Evolutionary conservation across 2,113 vertebrate species (phyloP), one percentile per base, ranked within the genome.

Genomic region (Dryoscopus gambensis): DNA sequence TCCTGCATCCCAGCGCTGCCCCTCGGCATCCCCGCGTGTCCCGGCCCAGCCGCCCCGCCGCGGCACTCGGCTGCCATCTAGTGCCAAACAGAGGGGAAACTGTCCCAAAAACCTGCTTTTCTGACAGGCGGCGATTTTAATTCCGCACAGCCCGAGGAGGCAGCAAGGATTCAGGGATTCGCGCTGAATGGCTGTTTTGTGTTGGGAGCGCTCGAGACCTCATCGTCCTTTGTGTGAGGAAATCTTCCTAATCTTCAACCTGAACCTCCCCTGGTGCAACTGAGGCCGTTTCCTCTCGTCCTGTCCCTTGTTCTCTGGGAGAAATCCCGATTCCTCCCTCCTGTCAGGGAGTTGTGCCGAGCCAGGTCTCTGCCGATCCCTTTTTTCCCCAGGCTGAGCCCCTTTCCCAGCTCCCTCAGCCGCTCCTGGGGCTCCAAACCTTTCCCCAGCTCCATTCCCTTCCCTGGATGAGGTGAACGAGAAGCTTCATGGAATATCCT

Each of bases 101-200:
- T 27, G 49, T 2, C 55, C 71, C 19, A n/a, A 82, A 69, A 76
- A 19, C n/a, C 63, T 2, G 12, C 21, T 83, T 83, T 90, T 40
- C 47, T 27, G 15, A 3, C 37, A 4, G 42, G 10, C 0, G 31
- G 5, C 2, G 46, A 1, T 13, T n/a, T 65, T 37, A 11, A 39
- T 30, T n/a, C 5, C 20, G n/a, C 77, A 3, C 31, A 18, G 24
- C n/a, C 15, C 56, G 13, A 9, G 42, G 69, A 81, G 33, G 10
- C 77, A 7, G 44, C 31, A 1, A n/a, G 1, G 59, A 8, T 16
- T 11, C 15, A 9, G 25, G 44, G 24, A 12, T 15, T 39, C 3
- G 23, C 20, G 60, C 42, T 16, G 23, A 47, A 2, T 1, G n/a
- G 23, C 3, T 46, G 28, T 0, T 24, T 2, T 14, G 53, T 22